These are phyloP conservation scores for Synodontis membranacea DNA, from an alignment of 2,113 vertebrate genomes.

Conservation along the genomic window DNA sequence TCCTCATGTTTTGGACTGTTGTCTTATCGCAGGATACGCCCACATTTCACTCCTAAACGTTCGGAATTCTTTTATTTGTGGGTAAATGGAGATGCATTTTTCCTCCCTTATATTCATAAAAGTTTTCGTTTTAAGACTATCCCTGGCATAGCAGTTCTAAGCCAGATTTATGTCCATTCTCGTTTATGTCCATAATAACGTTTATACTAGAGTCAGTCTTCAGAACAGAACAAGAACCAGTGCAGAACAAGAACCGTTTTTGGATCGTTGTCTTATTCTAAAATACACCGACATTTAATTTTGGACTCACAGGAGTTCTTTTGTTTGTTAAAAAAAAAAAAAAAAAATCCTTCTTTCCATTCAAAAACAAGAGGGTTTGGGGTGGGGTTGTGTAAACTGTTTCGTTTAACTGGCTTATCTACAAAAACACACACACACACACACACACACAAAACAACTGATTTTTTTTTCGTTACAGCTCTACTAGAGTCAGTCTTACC, in stretches of 20 bases:
- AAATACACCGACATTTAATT: not conserved
- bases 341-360: not conserved
- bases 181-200: not conserved
- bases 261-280: not conserved
- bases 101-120: not conserved
- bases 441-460: not conserved
- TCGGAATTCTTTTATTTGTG: not conserved
- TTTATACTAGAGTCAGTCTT: not conserved
- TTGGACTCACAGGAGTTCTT: not conserved
- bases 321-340: no score
- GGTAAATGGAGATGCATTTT: not conserved
- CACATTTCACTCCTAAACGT: not conserved
- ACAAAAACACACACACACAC: not conserved
- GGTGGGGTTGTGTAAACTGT: not conserved
- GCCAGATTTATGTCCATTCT: not conserved
- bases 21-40: not conserved
- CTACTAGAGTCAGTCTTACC: not conserved
- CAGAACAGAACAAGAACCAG: not conserved
- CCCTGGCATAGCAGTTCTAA: not conserved
- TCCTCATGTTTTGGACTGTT: not conserved
- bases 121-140: not conserved
- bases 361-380: not conserved
- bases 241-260: not conserved
- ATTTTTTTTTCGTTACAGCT: not conserved
- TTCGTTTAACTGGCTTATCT: not conserved